Base-by-base conservation (phyloP, 2,888 invertebrate species). In the Ceratothoa steindachneri region DNA sequence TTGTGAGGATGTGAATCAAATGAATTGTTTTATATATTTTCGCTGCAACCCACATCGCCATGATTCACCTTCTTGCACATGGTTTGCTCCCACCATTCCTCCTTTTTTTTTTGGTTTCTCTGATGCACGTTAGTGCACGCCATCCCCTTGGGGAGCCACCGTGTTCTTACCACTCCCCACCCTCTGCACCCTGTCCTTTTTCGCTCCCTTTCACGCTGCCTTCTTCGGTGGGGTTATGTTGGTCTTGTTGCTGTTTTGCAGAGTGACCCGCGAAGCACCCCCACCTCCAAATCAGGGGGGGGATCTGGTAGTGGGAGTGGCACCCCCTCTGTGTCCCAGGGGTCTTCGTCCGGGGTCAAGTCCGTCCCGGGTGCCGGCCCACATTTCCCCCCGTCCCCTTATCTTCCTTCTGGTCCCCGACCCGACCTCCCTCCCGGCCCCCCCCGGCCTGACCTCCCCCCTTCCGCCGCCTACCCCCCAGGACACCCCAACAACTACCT, bases 271-370 rank as follows among this genome's bases (percentile, higher is more conserved):
- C 73, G 77, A 24, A 60, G 72, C 67, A 75, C 78, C 72, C 75
- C 78, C 67, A 75, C 78, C 67, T 78, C 75, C 71, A 78, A 78
- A 67, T 67, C 75, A 19, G 71, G 41, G 72, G 68, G 69, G 71
- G 71, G 67, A 55, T 64, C 69, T 19, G 27, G 52, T 28, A 67
- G 60, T 28, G 72, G 69, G 29, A 55, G 55, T 55, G 55, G 55
- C 55, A n/a, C 70, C 70, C 55, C 30, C 71, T 31, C 30, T 19
- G 51, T 41, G 64, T 9, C 31, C 69, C 53, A 41, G 52, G 24
- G 51, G 19, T 53, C 69, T 53, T 66, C 77, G 72, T 71, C 75
- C 71, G 71, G 72, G 3, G 67, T 60, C 24, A 67, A 69, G 30
- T 72, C 55, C 24, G 5, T 22, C 55, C 55, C 55, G 55, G 55